These are phyloP conservation scores for Manis javanica DNA, from an alignment of 2,797 vertebrate genomes.

Conservation along the genomic window DNA sequence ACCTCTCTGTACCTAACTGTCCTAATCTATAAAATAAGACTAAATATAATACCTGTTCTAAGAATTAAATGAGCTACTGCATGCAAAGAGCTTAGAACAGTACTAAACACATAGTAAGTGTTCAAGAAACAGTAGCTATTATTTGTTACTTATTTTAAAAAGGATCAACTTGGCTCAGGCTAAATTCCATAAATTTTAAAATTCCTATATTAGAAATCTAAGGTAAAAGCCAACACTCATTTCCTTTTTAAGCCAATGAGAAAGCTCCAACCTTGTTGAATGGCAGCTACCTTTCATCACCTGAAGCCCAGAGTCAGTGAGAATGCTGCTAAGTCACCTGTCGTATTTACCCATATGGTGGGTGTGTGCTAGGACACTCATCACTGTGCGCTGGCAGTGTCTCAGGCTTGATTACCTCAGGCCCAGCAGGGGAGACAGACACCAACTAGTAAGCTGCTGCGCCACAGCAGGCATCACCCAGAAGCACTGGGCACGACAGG, in stretches of 20 bases:
- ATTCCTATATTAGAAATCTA: constrained; percentile 13
- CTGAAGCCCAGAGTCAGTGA: neutral
- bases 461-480: neutral
- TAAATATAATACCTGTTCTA: neutral
- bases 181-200: constrained; percentile 40
- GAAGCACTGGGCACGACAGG: neutral
- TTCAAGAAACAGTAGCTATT: neutral
- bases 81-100: constrained; percentile 29
- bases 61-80: neutral
- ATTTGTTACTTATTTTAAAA: constrained; percentile 29
- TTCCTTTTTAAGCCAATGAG: constrained; percentile 16
- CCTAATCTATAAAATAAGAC: constrained; percentile 36
- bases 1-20: constrained; percentile 16
- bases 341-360: neutral
- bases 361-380: neutral
- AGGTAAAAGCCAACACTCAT: constrained; percentile 19
- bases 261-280: neutral
- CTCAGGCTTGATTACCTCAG: neutral
- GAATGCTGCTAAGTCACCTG: neutral
- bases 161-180: neutral
- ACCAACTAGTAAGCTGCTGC: neutral
- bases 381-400: neutral
- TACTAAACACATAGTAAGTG: neutral
- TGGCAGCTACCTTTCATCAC: neutral
- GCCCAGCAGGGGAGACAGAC: neutral